Evolutionary conservation across 2,113 vertebrate genomes (phyloP).

Genomic region (Gulo gulo): DNA sequence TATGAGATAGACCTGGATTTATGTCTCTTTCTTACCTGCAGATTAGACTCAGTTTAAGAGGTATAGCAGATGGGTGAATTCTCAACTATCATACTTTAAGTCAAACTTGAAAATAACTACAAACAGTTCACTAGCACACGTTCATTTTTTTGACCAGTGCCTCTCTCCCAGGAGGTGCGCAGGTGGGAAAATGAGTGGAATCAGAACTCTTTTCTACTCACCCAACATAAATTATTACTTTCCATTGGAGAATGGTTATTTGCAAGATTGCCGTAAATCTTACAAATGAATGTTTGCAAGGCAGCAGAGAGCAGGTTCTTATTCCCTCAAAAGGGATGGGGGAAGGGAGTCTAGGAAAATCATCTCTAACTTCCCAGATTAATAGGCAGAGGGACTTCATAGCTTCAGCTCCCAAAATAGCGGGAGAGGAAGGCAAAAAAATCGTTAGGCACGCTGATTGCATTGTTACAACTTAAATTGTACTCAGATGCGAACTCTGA

Average conservation of each 20-base stretch:
- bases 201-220: conserved; percentile 59
- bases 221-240: conserved; percentile 66
- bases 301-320: conserved; percentile 44
- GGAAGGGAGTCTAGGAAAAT: not conserved
- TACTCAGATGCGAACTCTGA: conserved; percentile 84
- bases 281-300: conserved; percentile 76
- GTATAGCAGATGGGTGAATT: conserved; percentile 52
- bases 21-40: conserved; percentile 36
- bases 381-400: conserved; percentile 66
- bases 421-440: conserved; percentile 73
- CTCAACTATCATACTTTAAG: conserved; percentile 48
- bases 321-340: conserved; percentile 66
- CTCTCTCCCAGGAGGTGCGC: conserved; percentile 53
- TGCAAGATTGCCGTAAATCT: conserved; percentile 66
- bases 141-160: conserved; percentile 36
- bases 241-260: conserved; percentile 58
- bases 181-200: conserved; percentile 69
- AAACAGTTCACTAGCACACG: conserved; percentile 50
- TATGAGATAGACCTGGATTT: conserved; percentile 32
- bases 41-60: conserved; percentile 53
- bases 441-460: conserved; percentile 81
- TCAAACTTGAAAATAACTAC: conserved; percentile 62
- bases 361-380: conserved; percentile 69
- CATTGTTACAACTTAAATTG: conserved; percentile 85
- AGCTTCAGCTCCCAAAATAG: conserved; percentile 78